Evolutionary conservation across 2,888 invertebrate species (phyloP).

Genomic region (Sussaba pulchella): DNA sequence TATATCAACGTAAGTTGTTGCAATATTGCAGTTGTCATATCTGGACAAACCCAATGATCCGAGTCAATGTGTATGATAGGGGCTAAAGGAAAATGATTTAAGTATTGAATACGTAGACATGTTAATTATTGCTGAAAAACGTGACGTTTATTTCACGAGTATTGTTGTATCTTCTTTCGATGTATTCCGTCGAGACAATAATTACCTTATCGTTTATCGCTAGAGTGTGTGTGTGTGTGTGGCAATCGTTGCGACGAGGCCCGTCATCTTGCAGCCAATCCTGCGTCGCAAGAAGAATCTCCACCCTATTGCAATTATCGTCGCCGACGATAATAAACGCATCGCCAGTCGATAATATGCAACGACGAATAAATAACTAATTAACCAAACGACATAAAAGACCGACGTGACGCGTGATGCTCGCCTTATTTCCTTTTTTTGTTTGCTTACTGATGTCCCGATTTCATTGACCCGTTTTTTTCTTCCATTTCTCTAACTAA

Average conservation of each 20-base stretch:
- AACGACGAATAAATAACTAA: slow-evolving; percentile 70
- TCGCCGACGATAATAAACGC: background rate
- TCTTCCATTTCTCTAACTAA: background rate
- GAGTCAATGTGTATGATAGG: background rate
- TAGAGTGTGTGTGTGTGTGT: too few species aligned
- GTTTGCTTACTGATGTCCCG: slow-evolving; percentile 23
- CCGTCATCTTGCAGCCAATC: slow-evolving; percentile 57
- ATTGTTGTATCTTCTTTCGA: slow-evolving; percentile 21
- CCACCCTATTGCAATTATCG: slow-evolving; percentile 11
- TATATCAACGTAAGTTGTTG: too few species aligned
- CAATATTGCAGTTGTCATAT: too few species aligned
- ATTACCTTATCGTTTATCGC: slow-evolving; percentile 54
- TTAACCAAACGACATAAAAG: slow-evolving; percentile 60
- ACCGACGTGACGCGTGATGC: slow-evolving; percentile 34
- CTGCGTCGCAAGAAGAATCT: slow-evolving; percentile 41
- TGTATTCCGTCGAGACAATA: slow-evolving; percentile 47
- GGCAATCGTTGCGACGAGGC: slow-evolving; percentile 64
- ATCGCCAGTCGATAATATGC: slow-evolving; percentile 37
- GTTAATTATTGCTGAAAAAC: background rate
- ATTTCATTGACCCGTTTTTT: slow-evolving; percentile 32
- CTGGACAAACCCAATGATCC: too few species aligned
- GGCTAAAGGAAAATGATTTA: background rate
- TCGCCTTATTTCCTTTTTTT: slow-evolving; percentile 1
- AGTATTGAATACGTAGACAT: background rate
- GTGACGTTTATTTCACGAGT: slow-evolving; percentile 41